Evolutionary conservation across 2,113 vertebrate species (phyloP).

Genomic region (mouse (Mus musculus)): DNA sequence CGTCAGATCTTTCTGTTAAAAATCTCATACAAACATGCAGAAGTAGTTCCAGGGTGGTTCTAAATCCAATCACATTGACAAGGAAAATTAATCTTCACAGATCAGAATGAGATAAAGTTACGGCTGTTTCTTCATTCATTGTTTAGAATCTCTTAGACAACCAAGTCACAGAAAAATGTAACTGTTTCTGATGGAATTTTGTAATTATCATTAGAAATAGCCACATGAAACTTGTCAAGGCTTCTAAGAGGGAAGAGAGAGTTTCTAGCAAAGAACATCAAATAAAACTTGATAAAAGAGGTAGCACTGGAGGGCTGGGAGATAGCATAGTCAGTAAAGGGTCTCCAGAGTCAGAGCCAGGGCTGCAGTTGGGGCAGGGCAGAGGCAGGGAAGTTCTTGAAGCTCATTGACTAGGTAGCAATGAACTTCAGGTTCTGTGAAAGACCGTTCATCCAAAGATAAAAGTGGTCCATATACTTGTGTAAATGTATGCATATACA

Average conservation of each 20-base stretch:
- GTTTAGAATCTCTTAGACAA: conserved; percentile 7
- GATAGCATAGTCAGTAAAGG: background rate
- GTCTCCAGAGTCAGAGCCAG: background rate
- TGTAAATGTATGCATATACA: background rate
- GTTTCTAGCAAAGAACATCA: conserved; percentile 23
- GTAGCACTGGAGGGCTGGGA: background rate
- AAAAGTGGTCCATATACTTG: background rate
- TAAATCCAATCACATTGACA: background rate
- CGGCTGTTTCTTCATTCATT: background rate
- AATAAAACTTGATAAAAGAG: conserved; percentile 15
- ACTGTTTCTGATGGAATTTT: background rate
- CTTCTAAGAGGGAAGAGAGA: conserved; percentile 41
- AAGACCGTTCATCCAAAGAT: background rate
- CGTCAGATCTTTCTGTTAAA: background rate
- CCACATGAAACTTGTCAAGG: background rate
- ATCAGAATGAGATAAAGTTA: background rate
- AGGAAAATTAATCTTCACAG: background rate
- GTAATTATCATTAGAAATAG: background rate
- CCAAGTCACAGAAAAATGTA: conserved; percentile 18
- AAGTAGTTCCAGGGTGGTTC: background rate
- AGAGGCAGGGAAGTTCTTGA: background rate
- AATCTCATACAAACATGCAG: background rate
- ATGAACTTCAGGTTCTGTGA: background rate
- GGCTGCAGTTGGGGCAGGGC: background rate
- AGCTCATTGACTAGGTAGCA: background rate